Base-by-base conservation (phyloP, 2,113 vertebrate genomes). In the Phrynocephalus versicolor region DNA sequence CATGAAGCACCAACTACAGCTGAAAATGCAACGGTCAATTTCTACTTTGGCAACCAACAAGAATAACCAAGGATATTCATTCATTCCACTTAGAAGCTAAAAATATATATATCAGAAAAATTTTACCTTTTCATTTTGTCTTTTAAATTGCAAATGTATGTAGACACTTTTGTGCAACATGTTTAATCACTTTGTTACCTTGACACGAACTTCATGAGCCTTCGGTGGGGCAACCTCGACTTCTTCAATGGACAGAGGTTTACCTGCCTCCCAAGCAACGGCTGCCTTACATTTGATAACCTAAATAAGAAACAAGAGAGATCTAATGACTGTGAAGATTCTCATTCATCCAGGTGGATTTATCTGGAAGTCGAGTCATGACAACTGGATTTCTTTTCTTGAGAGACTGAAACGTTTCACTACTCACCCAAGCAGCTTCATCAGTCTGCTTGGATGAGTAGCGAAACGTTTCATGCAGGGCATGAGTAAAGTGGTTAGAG, bases 121-220 rank as follows among this genome's bases (percentile, higher is more conserved):
- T 72, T 72, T 37, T 70, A 13, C 2, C 16, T 71, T 67, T 71
- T 71, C 12, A 69, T 41, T 90, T 77, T 90, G 15, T 9, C 9
- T 89, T 64, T 69, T 75, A 75, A 51, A 6, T 3, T 2, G 45
- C 12, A 51, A 15, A 70, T 3, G 33, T 2, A 5, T 15, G 51
- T 6, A 27, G 39, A 51, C 67, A 72, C 4, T 51, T 23, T 3
- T 33, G 6, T 16, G 8, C 1, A 12, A n/a, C 3, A n/a, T 12
- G 30, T 2, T 79, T 41, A 89, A 92, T 80, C 82, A n/a, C 55
- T 64, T 84, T 65, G 82, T 95, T 96, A 97, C 97, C 97, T 97
- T 97, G 88, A 97, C 96, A 79, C 97, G 96, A 89, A 97, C 96
- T 96, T 97, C 97, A 91, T 96, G 96, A 85, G 96, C 95, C 92